phyloP scores from a whole-genome alignment of 2,888 invertebrate genomes.

The Heliconius ismenius region DNA sequence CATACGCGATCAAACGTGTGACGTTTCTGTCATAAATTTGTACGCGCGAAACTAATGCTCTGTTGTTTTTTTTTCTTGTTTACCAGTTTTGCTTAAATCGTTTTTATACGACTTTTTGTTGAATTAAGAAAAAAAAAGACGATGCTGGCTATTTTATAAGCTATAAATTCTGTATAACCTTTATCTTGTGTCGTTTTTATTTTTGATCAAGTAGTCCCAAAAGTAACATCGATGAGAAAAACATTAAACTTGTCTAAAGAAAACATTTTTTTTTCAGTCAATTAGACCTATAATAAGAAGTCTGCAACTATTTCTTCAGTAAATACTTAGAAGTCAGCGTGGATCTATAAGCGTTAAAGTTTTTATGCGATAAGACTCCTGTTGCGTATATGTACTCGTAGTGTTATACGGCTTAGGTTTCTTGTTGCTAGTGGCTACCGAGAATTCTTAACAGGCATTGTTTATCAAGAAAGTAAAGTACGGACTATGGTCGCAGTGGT shows the following conservation, averaged over 20 bases:
- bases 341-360: constrained; percentile 36
- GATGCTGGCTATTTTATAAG: background rate
- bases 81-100: background rate
- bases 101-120: background rate
- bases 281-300: background rate
- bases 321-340: constrained; percentile 4
- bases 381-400: constrained; percentile 34
- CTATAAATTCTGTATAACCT: background rate
- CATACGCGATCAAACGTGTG: constrained; percentile 5
- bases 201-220: background rate
- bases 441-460: constrained; percentile 46
- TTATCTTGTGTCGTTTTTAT: background rate
- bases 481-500: constrained; percentile 28
- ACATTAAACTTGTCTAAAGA: background rate
- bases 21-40: constrained; percentile 20
- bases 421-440: constrained; percentile 41
- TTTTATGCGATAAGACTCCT: constrained; percentile 38
- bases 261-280: too few species aligned
- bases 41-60: background rate
- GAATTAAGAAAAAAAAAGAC: too few species aligned
- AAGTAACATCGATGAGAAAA: background rate
- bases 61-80: background rate
- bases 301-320: constrained; percentile 13
- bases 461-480: constrained; percentile 43
- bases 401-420: constrained; percentile 43